Percentiles rank a stretch among this genome's conserved stretches.
Conservation (phyloP, 1,140 invertebrate species). For the Holotrichia oblita region DNA sequence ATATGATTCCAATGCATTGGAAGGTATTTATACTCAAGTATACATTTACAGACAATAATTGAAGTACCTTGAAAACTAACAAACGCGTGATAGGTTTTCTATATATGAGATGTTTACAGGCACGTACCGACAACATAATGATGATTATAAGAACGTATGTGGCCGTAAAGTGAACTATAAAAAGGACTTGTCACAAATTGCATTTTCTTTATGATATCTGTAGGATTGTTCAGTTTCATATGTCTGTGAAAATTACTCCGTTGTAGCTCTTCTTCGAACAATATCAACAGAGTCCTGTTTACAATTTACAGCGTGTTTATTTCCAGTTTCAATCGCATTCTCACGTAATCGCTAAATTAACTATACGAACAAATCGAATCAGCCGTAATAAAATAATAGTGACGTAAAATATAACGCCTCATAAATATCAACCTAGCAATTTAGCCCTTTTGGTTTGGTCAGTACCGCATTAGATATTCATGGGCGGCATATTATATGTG, state of each 20-base stretch:
- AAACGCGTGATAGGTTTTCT: neutral
- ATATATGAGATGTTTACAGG: neutral
- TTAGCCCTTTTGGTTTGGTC: constrained; percentile 23
- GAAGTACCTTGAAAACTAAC: neutral
- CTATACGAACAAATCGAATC: constrained; percentile 21
- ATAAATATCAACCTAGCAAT: constrained; percentile 23
- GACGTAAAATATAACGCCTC: constrained; percentile 25
- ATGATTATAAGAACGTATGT: constrained; percentile 1
- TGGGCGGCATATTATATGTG: constrained; percentile 5
- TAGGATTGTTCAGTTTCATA: neutral
- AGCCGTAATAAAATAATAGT: neutral
- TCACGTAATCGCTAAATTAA: constrained; percentile 12
- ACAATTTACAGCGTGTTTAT: neutral
- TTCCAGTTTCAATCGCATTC: neutral
- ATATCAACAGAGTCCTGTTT: neutral
- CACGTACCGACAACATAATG: constrained; percentile 7
- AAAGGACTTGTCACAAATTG: neutral
- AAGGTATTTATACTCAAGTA: neutral
- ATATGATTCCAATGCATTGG: no score
- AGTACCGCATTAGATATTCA: constrained; percentile 29
- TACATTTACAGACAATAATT: neutral
- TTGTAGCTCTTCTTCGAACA: neutral
- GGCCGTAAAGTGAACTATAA: constrained; percentile 5
- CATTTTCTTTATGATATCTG: neutral
- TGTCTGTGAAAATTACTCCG: neutral